Evolutionary conservation across 2,888 invertebrate species (phyloP).

Genomic region (Magallana nippona): DNA sequence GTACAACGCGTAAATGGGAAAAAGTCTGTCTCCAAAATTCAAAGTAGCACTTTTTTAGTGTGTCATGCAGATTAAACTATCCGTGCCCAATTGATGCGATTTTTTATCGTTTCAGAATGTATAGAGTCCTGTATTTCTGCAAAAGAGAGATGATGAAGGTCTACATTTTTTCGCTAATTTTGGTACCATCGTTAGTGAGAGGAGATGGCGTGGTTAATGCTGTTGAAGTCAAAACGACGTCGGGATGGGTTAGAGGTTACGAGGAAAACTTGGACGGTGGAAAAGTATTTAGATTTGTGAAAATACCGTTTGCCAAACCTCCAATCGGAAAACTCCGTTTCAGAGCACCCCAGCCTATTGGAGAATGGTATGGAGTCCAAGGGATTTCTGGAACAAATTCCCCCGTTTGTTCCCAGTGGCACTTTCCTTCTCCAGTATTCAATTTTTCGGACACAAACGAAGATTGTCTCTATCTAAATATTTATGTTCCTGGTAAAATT

Average conservation of each 20-base stretch:
- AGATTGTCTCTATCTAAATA: background rate
- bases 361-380: background rate
- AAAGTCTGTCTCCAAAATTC: no score
- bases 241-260: constrained; percentile 17
- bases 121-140: no score
- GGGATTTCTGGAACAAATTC: background rate
- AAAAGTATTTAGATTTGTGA: background rate
- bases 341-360: background rate
- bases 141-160: no score
- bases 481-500: constrained; percentile 12
- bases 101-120: no score
- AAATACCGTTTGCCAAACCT: constrained; percentile 6
- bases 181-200: no score
- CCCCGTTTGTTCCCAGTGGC: background rate
- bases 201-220: no score
- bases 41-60: no score
- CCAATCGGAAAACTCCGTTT: constrained; percentile 7
- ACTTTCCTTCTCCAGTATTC: background rate
- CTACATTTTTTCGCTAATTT: no score
- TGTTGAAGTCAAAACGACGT: no score
- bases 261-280: background rate
- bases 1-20: no score
- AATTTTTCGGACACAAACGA: background rate
- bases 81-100: no score
- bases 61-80: no score